Evolutionary conservation across 2,113 vertebrate species (phyloP).

Genomic region (Silurus meridionalis): DNA sequence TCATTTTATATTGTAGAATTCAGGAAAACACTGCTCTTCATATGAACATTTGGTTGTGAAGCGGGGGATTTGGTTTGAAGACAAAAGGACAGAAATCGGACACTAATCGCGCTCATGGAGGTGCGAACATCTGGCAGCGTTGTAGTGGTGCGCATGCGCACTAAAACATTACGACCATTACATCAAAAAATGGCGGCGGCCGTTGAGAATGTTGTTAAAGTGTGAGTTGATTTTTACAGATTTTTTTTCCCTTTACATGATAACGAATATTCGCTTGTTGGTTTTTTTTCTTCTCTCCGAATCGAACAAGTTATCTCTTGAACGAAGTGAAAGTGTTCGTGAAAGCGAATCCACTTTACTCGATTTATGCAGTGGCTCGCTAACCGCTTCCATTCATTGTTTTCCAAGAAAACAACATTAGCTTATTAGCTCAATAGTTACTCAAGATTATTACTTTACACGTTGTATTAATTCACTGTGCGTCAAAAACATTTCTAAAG

Average conservation of each 20-base stretch:
- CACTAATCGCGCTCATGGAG: neutral
- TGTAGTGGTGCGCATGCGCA: conserved; percentile 39
- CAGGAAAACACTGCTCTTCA: neutral
- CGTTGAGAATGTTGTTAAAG: conserved; percentile 94
- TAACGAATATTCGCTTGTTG: neutral
- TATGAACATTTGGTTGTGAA: neutral
- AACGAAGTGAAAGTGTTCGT: neutral
- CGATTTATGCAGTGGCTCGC: neutral
- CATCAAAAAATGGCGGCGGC: conserved; percentile 88
- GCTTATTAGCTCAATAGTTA: neutral
- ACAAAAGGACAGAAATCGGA: conserved; percentile 1
- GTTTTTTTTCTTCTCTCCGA: too few species aligned
- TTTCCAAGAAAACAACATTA: conserved; percentile 28
- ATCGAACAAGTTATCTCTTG: neutral
- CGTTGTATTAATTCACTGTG: too few species aligned
- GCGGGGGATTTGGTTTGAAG: neutral
- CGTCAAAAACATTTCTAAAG: neutral
- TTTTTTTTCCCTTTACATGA: conserved; percentile 40
- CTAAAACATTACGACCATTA: conserved; percentile 34
- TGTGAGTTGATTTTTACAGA: conserved; percentile 79
- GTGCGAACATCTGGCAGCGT: neutral
- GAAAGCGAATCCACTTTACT: neutral
- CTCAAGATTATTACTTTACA: neutral
- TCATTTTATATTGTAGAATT: neutral
- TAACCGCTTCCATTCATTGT: conserved; percentile 52